phyloP scores from a whole-genome alignment of 2,797 vertebrate genomes.

The Cirrhinus molitorella region DNA sequence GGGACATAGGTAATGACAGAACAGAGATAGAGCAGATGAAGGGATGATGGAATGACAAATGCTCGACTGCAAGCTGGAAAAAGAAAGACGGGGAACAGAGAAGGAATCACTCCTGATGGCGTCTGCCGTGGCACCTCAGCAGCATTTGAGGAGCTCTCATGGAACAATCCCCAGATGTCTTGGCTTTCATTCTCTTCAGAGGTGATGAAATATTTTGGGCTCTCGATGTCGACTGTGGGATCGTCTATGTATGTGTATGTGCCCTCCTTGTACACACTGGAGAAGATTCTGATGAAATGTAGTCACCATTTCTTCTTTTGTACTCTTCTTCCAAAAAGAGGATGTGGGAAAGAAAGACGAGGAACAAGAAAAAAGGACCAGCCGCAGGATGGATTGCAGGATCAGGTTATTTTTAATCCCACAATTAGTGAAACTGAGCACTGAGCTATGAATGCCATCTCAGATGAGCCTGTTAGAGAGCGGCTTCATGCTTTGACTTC shows the following conservation, averaged over 20 bases:
- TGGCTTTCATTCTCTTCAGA: constrained; percentile 51
- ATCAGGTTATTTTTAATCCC: constrained; percentile 67
- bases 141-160: constrained; percentile 55
- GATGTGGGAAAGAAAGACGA: constrained; percentile 45
- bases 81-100: constrained; percentile 10
- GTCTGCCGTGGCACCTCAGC: constrained; percentile 32
- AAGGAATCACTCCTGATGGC: constrained; percentile 40
- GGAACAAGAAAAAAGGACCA: constrained; percentile 12
- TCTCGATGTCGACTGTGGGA: constrained; percentile 30
- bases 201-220: constrained; percentile 61
- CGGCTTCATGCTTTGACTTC: constrained; percentile 34
- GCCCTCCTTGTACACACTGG: constrained; percentile 18
- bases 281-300: constrained; percentile 38
- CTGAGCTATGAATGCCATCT: constrained; percentile 55
- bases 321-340: constrained; percentile 36
- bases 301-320: constrained; percentile 26
- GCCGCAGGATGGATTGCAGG: constrained; percentile 50
- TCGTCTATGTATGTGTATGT: neutral
- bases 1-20: constrained; percentile 41
- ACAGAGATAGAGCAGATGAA: constrained; percentile 41
- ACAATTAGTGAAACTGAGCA: constrained; percentile 66
- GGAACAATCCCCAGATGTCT: constrained; percentile 51
- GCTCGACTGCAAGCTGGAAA: constrained; percentile 41
- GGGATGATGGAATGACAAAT: constrained; percentile 57
- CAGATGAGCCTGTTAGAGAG: constrained; percentile 54